Evolutionary conservation across 2,113 vertebrate species (phyloP).

Genomic region (Eolophus roseicapilla): DNA sequence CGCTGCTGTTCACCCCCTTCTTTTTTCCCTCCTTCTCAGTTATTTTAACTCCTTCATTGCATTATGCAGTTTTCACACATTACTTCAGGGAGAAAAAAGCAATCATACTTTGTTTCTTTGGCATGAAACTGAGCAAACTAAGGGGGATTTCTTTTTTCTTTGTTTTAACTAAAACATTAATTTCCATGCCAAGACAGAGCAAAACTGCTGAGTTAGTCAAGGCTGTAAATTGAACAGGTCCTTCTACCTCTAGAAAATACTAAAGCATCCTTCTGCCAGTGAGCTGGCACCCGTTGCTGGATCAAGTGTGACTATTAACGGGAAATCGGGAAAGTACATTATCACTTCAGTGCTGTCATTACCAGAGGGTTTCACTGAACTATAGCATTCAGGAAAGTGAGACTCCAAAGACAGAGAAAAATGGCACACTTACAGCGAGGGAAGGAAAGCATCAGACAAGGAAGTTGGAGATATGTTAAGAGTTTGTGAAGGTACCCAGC

Average conservation of each 20-base stretch:
- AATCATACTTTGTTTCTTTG: constrained; percentile 12
- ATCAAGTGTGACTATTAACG: constrained; percentile 71
- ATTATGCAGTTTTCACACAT: neutral
- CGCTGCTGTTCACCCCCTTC: neutral
- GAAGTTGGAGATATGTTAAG: neutral
- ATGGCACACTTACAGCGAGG: neutral
- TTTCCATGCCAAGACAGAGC: constrained; percentile 43
- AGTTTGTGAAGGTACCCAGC: neutral
- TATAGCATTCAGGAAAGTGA: constrained; percentile 15
- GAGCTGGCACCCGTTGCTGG: constrained; percentile 60
- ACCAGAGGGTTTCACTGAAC: constrained; percentile 58
- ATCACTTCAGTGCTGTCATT: constrained; percentile 70
- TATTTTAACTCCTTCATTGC: constrained; percentile 23
- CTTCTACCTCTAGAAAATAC: constrained; percentile 68
- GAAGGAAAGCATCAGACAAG: neutral
- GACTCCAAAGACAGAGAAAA: neutral
- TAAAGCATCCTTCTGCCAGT: constrained; percentile 62
- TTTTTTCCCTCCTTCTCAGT: neutral
- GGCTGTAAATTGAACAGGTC: constrained; percentile 55
- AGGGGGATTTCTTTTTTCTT: neutral
- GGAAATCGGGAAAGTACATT: constrained; percentile 67
- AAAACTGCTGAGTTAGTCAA: constrained; percentile 65
- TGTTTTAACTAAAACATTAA: constrained; percentile 34
- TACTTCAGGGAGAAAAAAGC: neutral
- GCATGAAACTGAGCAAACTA: neutral